phyloP scores from a whole-genome alignment of 1,140 invertebrate genomes.

The Polyergus mexicanus region DNA sequence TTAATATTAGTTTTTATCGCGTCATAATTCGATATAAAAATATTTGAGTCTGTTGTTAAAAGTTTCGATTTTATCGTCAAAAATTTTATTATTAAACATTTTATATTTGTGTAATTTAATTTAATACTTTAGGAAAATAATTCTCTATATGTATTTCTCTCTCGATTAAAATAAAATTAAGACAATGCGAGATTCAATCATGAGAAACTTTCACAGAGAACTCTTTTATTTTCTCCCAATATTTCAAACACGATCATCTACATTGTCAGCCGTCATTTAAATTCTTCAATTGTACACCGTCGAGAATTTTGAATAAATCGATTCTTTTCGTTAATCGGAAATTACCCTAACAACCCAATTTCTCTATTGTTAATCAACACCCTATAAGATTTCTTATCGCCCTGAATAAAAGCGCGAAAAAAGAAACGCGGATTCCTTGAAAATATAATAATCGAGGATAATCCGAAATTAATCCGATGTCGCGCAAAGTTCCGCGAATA shows the following conservation, averaged over 20 bases:
- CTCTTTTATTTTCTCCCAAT: too few species aligned
- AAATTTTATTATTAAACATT: neutral
- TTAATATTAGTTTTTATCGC: neutral
- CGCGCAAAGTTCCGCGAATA: constrained; percentile 9
- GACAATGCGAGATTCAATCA: neutral
- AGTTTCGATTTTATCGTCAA: neutral
- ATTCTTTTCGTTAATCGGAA: neutral
- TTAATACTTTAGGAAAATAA: neutral
- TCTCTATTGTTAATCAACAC: neutral
- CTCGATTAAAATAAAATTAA: neutral
- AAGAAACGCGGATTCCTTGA: neutral
- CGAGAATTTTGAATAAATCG: neutral
- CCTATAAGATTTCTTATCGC: neutral
- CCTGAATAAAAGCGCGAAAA: neutral
- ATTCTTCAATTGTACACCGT: neutral
- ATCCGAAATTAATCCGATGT: neutral
- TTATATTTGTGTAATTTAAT: neutral
- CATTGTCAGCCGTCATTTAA: neutral
- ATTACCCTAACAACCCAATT: neutral
- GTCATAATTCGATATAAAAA: neutral
- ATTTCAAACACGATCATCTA: neutral
- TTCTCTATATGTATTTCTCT: neutral
- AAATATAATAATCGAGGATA: neutral
- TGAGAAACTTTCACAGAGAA: neutral
- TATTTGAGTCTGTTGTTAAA: neutral